Evolutionary conservation across 2,113 vertebrate genomes (phyloP), one percentile per base, ranked within the genome.

Genomic region (Plotosus lineatus): DNA sequence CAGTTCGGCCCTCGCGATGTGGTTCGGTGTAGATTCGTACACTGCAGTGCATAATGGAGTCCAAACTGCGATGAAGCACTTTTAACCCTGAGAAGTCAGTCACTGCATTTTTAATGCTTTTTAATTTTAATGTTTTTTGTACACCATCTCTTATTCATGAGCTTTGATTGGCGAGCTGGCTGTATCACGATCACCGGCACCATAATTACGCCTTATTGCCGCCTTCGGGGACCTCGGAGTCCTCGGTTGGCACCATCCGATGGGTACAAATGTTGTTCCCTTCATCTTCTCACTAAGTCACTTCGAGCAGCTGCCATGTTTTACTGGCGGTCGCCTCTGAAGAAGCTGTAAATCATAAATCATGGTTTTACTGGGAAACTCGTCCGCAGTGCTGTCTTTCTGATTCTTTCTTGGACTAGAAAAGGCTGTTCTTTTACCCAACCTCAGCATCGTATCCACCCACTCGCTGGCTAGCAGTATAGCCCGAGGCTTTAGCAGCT

Each of bases 81-180:
- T 77, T 77, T 63, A 56, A 72, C 77, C 36, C 79, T 44, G 42
- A 40, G 44, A 12, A 48, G 55, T 26, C 56, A 36, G 73, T 71
- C 33, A 44, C 44, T 82, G 68, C 81, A 86, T 87, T 84, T 87
- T 82, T 88, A 84, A 87, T 87, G 66, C 73, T 65, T 86, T 85
- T 80, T 86, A 82, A 84, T 84, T 79, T 86, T 55, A 75, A 81
- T 82, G 66, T 71, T 81, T 86, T 86, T 81, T 79, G 84, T 85
- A 78, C 75, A 46, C 55, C 83, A 86, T 88, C 83, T 87, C 81
- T 87, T 86, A 83, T 85, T 81, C 85, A 83, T 83, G 87, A 85
- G 78, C 60, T 87, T 31, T 72, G 68, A 82, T 86, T 87, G 85
- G 84, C 72, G 75, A 85, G 81, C 83, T 81, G 84, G 81, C 85